Conservation (phyloP, 2,797 vertebrate species). For the Semaprochilodus insignis region DNA sequence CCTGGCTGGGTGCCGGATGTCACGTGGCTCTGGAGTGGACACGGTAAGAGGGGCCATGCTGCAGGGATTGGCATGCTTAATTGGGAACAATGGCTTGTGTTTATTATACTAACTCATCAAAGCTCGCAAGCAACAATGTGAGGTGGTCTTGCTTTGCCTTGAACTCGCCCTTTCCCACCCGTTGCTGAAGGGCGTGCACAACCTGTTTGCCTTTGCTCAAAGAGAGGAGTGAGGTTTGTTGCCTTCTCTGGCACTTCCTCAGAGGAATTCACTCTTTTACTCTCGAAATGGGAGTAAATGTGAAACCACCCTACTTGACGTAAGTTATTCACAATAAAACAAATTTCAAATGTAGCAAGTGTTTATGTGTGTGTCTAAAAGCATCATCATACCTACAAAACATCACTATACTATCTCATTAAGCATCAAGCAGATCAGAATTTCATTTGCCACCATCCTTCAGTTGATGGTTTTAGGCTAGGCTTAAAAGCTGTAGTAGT, state of each 20-base stretch:
- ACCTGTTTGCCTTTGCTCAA: conserved; percentile 44
- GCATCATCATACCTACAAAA: no score
- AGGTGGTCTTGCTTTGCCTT: conserved; percentile 22
- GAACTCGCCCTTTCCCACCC: conserved; percentile 42
- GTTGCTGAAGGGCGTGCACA: conserved; percentile 27
- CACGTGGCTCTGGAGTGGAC: conserved; percentile 78
- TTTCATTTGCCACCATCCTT: no score
- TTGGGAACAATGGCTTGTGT: conserved; percentile 34
- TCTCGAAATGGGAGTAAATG: not conserved
- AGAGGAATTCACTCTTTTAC: not conserved
- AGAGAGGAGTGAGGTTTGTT: conserved; percentile 27
- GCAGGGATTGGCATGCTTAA: not conserved
- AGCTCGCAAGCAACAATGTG: conserved; percentile 20
- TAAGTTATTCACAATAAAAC: not conserved
- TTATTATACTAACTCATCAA: conserved; percentile 43
- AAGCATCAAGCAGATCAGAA: no score
- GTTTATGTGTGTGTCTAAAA: no score
- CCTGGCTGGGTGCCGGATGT: conserved; percentile 87
- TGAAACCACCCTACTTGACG: not conserved
- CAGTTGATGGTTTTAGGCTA: no score
- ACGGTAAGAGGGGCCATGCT: conserved; percentile 75
- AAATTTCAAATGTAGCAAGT: no score
- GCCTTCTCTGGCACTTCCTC: conserved; percentile 26
- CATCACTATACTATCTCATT: no score
- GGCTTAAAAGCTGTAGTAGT: no score